Evolutionary conservation across 1,140 invertebrate species (phyloP).

Genomic region (Drosophila tani): DNA sequence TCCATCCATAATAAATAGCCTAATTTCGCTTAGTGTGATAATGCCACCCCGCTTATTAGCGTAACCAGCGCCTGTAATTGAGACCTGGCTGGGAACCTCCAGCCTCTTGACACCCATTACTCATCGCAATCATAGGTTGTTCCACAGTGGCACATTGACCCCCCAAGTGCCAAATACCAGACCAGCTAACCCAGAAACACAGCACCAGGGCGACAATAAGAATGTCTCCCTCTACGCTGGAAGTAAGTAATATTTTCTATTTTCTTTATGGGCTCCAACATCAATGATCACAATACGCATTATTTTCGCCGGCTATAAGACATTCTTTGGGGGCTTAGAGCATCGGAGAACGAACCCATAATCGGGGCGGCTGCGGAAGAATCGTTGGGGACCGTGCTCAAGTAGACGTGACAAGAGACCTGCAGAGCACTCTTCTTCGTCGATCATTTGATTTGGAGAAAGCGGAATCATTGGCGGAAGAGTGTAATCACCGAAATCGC

Average conservation of each 20-base stretch:
- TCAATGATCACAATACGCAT: constrained; percentile 53
- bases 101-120: constrained; percentile 32
- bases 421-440: neutral
- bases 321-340: constrained; percentile 40
- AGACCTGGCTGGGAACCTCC: constrained; percentile 7
- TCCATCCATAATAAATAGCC: neutral
- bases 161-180: constrained; percentile 57
- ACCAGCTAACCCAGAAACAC: constrained; percentile 56
- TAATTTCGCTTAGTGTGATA: neutral
- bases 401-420: constrained; percentile 49
- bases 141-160: constrained; percentile 53
- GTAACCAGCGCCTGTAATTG: constrained; percentile 24
- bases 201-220: constrained; percentile 7
- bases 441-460: constrained; percentile 64
- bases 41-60: constrained; percentile 2
- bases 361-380: constrained; percentile 21
- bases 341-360: constrained; percentile 21
- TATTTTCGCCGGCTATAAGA: constrained; percentile 47
- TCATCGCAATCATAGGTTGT: constrained; percentile 22
- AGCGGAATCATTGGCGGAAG: constrained; percentile 34
- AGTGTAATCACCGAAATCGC: constrained; percentile 31
- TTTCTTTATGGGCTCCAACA: constrained; percentile 42
- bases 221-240: constrained; percentile 8
- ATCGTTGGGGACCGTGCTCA: constrained; percentile 38
- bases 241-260: constrained; percentile 46